A percentile compares a stretch with the other conserved stretches of the same genome.
These are phyloP conservation scores for Chiloscyllium plagiosum DNA, from an alignment of 2,113 vertebrate species.

Conservation along the genomic window DNA sequence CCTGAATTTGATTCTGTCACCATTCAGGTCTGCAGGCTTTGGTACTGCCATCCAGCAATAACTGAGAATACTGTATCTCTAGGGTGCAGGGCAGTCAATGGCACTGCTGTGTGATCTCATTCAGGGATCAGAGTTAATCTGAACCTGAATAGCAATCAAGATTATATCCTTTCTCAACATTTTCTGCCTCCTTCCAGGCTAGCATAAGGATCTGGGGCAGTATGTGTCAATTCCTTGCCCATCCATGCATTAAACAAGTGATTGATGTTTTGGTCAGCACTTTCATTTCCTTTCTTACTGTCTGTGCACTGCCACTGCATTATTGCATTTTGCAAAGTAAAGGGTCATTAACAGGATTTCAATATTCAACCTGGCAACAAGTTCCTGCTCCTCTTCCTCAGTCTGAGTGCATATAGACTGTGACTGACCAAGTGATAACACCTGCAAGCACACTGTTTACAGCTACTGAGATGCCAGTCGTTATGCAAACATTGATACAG, in stretches of 20 bases:
- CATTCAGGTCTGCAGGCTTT: background rate
- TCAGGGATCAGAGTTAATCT: background rate
- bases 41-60: background rate
- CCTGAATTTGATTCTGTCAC: background rate
- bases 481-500: background rate
- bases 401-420: background rate
- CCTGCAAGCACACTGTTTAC: background rate
- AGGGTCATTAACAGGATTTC: background rate
- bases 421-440: background rate
- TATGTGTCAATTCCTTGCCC: background rate
- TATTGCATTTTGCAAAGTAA: background rate
- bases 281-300: background rate
- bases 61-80: background rate
- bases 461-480: background rate
- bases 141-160: background rate
- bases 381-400: background rate
- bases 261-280: background rate
- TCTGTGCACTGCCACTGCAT: background rate
- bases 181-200: background rate
- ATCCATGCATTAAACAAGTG: background rate
- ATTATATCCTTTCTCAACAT: background rate
- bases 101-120: background rate
- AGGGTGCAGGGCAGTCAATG: background rate
- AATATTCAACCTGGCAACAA: background rate
- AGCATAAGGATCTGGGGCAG: background rate